phyloP scores from a whole-genome alignment of 1,140 invertebrate species.

The Drosophila rhopaloa region DNA sequence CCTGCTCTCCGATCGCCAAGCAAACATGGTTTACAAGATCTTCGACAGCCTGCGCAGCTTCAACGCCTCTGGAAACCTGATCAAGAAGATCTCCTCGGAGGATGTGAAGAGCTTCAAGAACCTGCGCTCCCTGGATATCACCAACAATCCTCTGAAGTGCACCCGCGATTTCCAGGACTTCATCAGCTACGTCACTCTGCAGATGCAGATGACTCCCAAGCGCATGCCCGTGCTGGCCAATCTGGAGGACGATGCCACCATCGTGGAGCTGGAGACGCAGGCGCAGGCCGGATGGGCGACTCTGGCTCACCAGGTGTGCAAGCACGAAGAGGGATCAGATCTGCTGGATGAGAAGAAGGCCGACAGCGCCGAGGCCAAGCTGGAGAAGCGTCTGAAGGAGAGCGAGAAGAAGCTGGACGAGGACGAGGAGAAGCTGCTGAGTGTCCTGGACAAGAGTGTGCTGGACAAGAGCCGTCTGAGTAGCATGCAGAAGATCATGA shows the following conservation, averaged over 20 bases:
- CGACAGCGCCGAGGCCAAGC: slow-evolving; percentile 61
- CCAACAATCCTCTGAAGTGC: slow-evolving; percentile 88
- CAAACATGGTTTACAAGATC: slow-evolving; percentile 77
- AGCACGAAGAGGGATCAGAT: slow-evolving; percentile 43
- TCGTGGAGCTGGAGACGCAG: slow-evolving; percentile 47
- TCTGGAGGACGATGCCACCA: slow-evolving; percentile 75
- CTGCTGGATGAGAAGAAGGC: slow-evolving; percentile 37
- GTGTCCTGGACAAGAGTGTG: slow-evolving; percentile 72
- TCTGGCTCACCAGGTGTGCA: slow-evolving; percentile 75
- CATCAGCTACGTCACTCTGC: slow-evolving; percentile 86
- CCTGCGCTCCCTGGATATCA: slow-evolving; percentile 87
- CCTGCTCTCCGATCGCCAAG: slow-evolving; percentile 87
- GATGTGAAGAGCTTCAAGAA: slow-evolving; percentile 87
- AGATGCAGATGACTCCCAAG: slow-evolving; percentile 85
- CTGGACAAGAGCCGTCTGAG: slow-evolving; percentile 64
- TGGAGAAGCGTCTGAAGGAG: slow-evolving; percentile 70
- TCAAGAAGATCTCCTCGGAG: slow-evolving; percentile 85
- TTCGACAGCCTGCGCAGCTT: slow-evolving; percentile 86
- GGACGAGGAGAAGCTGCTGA: slow-evolving; percentile 78
- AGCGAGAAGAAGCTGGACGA: slow-evolving; percentile 85
- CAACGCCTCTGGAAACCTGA: slow-evolving; percentile 87
- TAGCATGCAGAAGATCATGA: slow-evolving; percentile 85
- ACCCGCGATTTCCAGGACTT: slow-evolving; percentile 86
- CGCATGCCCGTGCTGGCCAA: slow-evolving; percentile 85
- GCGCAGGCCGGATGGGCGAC: slow-evolving; percentile 66